phyloP scores from a whole-genome alignment of 2,113 vertebrate genomes.

The Pelmatolapia mariae region DNA sequence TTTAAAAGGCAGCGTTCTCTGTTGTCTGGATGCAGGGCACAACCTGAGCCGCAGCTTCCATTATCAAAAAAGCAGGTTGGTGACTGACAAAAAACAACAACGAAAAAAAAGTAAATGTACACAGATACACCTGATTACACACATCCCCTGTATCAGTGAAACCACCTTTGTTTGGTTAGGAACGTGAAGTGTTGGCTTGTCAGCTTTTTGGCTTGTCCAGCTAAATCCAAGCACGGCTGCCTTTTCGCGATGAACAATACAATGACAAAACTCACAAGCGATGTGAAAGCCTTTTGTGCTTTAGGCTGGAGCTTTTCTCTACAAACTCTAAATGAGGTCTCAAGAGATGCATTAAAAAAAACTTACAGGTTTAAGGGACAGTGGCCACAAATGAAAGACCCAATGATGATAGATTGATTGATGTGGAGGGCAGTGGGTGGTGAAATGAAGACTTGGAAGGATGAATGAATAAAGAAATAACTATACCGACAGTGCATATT shows the following conservation, averaged over 20 bases:
- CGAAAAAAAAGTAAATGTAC: background rate
- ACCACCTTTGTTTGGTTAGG: background rate
- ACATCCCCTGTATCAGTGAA: background rate
- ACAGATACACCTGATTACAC: background rate
- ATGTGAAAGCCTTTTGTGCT: constrained; percentile 50
- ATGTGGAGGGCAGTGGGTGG: background rate
- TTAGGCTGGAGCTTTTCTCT: constrained; percentile 22
- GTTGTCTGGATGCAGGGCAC: background rate
- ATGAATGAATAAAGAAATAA: background rate
- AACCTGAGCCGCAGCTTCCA: background rate
- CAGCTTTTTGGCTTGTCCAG: constrained; percentile 10
- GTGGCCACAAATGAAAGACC: background rate
- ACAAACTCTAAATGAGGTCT: constrained; percentile 36
- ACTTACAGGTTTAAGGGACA: background rate
- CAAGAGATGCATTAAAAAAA: constrained; percentile 17
- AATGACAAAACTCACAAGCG: background rate
- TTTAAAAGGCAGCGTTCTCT: background rate
- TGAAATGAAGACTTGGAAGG: background rate
- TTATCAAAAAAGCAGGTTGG: background rate
- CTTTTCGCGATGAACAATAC: background rate
- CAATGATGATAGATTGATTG: background rate
- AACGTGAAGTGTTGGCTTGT: background rate
- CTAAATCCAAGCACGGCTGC: background rate
- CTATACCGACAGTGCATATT: background rate
- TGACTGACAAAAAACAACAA: background rate